Base-by-base conservation (phyloP, 1,140 invertebrate genomes). In the Lordiphosa mommai region DNA sequence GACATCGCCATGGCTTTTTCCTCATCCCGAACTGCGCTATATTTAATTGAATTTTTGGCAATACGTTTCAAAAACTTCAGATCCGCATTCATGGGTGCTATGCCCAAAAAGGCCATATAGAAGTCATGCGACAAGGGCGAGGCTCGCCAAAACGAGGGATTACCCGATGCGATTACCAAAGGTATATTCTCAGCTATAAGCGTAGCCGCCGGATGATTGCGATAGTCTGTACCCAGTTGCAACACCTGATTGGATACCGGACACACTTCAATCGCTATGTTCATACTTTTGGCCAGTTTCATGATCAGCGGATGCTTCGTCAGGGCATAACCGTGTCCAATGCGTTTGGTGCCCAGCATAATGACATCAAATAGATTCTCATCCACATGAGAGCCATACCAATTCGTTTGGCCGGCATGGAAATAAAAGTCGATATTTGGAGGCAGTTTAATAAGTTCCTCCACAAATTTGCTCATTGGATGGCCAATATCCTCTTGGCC, bases 361-460 rank as follows among this genome's bases (percentile, higher is more conserved):
- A 96, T 89, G n/a, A 94, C 95, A 82, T 96, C 95, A 5, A 94
- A 82, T 1, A 96, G 71, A 87, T 96, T 96, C 44, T 93, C 90
- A 82, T 94, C 93, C 0, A 91, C 91, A 0, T 85, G 67, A 0
- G 88, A 87, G 4, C 93, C 93, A 50, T 90, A 92, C 93, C 93
- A 93, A 89, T 95, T 92, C 0, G 95, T 96, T 89, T 96, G 95
- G 7, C 94, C 95, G 0, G 94, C 93, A 77, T 96, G 95, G 66
- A 95, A 95, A 80, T 95, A 96, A 56, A 92, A 93, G 6, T 92
- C 88, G 0, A 95, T 88, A 2, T 92, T 68, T 0, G 52, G 64
- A 20, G 87, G 89, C 38, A 90, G 77, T 5, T 88, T 86, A 0
- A 94, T 67, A 9, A 94, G 80, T 23, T 90, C 77, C 4, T 89